A percentile compares a stretch with the other conserved stretches of the same genome.
Conservation (phyloP, 2,113 vertebrate species). For the Eulemur macaco region DNA sequence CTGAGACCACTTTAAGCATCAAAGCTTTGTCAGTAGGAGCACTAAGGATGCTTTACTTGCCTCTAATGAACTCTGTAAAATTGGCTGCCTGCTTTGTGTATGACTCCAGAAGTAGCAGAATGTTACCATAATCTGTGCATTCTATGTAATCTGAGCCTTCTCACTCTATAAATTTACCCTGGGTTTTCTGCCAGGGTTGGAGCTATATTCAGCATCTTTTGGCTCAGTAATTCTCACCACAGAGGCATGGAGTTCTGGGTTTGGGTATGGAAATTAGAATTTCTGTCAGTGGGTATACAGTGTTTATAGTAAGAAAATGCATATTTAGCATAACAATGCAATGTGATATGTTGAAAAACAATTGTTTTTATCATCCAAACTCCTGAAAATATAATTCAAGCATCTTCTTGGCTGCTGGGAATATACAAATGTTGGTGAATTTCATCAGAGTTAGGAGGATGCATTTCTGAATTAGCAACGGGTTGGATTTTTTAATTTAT, state of each 20-base stretch:
- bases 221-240: not conserved
- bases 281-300: not conserved
- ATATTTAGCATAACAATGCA: not conserved
- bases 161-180: conserved; percentile 21
- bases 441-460: not conserved
- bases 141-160: conserved; percentile 32
- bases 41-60: not conserved
- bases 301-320: not conserved
- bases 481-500: not conserved
- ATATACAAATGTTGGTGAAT: conserved; percentile 14
- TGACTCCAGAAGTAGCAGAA: conserved; percentile 32
- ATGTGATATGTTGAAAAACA: conserved; percentile 16
- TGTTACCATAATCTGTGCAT: conserved; percentile 10
- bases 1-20: conserved; percentile 1
- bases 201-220: conserved; percentile 7
- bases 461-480: conserved; percentile 30
- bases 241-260: not conserved
- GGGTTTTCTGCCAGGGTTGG: not conserved
- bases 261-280: conserved; percentile 32
- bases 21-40: not conserved
- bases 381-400: not conserved
- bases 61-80: conserved; percentile 32
- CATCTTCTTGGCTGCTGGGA: not conserved
- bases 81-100: not conserved
- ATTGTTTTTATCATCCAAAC: conserved; percentile 28